Percentiles rank a stretch among this genome's conserved stretches.
Conservation (phyloP, 2,888 invertebrate species). For the Neoascia interrupta region DNA sequence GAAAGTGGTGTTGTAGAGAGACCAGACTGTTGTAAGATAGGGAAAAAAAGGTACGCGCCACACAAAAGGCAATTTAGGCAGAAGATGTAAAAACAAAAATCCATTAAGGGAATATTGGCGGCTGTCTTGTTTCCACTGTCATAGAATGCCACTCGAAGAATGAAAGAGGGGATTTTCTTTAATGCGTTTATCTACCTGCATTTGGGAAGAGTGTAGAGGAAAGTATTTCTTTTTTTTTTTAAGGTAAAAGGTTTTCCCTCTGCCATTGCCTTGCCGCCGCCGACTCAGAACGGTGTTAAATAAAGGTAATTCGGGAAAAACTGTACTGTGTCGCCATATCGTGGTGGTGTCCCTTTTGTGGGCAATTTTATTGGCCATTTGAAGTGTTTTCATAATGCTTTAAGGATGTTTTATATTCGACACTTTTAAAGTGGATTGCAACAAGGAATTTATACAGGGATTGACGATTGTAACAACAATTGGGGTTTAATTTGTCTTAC, state of each 20-base stretch:
- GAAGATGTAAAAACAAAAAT: conserved; percentile 68
- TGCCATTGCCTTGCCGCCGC: neutral
- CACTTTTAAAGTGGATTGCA: conserved; percentile 51
- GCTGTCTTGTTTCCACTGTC: conserved; percentile 37
- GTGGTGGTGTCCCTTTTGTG: conserved; percentile 56
- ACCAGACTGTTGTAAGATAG: neutral
- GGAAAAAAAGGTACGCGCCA: conserved; percentile 37
- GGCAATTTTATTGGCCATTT: conserved; percentile 66
- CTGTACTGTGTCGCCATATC: neutral
- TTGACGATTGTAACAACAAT: conserved; percentile 36
- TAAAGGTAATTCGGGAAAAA: conserved; percentile 40
- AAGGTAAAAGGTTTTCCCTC: conserved; percentile 46
- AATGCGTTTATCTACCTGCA: conserved; percentile 69
- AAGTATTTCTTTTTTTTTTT: conserved; percentile 5
- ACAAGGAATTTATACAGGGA: conserved; percentile 3
- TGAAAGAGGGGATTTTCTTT: conserved; percentile 54
- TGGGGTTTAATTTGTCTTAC: conserved; percentile 51
- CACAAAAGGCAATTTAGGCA: conserved; percentile 68
- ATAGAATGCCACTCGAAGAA: too few species aligned
- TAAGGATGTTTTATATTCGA: conserved; percentile 61
- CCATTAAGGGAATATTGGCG: conserved; percentile 66
- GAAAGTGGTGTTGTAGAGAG: neutral
- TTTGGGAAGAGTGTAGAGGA: conserved; percentile 16
- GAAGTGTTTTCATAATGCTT: conserved; percentile 63
- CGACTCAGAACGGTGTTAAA: conserved; percentile 8